Conservation (phyloP, 2,888 invertebrate genomes). For the Epinotia nisella region DNA sequence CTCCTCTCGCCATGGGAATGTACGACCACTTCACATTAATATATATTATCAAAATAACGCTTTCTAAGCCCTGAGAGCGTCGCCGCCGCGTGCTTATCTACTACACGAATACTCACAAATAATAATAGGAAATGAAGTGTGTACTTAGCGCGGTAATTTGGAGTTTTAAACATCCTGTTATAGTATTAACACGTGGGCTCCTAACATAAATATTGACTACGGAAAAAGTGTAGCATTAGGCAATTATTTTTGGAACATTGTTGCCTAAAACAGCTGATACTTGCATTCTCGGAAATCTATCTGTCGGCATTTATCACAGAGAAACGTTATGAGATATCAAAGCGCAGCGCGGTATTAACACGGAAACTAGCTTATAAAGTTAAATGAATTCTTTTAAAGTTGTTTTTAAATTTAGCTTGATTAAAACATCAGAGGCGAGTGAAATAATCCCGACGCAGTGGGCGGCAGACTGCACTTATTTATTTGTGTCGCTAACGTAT, state of each 20-base stretch:
- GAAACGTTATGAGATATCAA: conserved; percentile 28
- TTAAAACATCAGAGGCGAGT: conserved; percentile 73
- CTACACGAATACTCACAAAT: conserved; percentile 70
- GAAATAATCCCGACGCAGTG: conserved; percentile 68
- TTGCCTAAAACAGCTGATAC: conserved; percentile 38
- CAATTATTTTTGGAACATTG: conserved; percentile 64
- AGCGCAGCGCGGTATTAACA: conserved; percentile 27
- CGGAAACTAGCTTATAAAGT: conserved; percentile 32
- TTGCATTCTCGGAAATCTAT: conserved; percentile 47
- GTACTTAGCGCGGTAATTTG: conserved; percentile 73
- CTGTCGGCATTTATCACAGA: conserved; percentile 30
- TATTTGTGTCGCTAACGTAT: conserved; percentile 70
- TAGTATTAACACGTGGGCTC: conserved; percentile 74
- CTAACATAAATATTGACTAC: conserved; percentile 74
- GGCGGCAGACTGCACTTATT: conserved; percentile 72
- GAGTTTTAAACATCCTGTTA: conserved; percentile 79
- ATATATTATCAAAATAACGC: conserved; percentile 79
- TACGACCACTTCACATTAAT: conserved; percentile 73
- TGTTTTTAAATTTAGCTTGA: conserved; percentile 55
- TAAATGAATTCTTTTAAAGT: conserved; percentile 34
- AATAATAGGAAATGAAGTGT: conserved; percentile 78
- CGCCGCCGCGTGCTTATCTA: conserved; percentile 67
- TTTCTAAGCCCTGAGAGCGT: conserved; percentile 61
- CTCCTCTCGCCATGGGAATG: conserved; percentile 67
- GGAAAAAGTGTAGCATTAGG: conserved; percentile 67